phyloP scores from a whole-genome alignment of 1,140 invertebrate species.

The Rhysida immarginata region DNA sequence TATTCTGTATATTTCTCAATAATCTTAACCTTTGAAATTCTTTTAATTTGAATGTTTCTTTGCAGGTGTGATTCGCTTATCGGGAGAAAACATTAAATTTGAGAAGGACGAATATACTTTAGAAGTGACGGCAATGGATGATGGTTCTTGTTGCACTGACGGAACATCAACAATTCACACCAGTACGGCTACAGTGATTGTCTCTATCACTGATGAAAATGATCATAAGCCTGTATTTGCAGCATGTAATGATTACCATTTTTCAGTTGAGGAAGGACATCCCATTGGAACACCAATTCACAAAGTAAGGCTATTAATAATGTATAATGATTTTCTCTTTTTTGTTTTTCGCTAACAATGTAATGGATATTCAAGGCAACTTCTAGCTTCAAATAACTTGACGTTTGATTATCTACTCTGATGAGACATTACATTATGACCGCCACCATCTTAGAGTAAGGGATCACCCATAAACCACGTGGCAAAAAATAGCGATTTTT shows the following conservation, averaged over 20 bases:
- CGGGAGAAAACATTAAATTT: conserved; percentile 4
- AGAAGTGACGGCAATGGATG: conserved; percentile 16
- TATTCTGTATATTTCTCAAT: no score
- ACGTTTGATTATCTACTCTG: no score
- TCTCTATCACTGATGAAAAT: conserved; percentile 66
- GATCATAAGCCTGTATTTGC: conserved; percentile 65
- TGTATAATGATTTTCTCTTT: no score
- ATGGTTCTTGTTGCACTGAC: conserved; percentile 14
- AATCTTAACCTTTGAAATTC: no score
- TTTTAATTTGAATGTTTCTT: background rate
- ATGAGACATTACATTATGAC: no score
- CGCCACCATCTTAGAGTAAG: no score
- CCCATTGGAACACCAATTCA: background rate
- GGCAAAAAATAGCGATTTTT: no score
- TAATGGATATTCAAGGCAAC: no score
- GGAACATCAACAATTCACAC: background rate
- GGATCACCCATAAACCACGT: no score
- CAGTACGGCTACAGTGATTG: background rate
- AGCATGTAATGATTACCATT: conserved; percentile 37
- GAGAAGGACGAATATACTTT: conserved; percentile 14
- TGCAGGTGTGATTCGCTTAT: conserved; percentile 16
- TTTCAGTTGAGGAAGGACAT: background rate
- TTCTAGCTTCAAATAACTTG: no score
- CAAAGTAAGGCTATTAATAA: no score
- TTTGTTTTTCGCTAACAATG: no score